phyloP scores from a whole-genome alignment of 2,113 vertebrate genomes.

The Ochotona curzoniae region DNA sequence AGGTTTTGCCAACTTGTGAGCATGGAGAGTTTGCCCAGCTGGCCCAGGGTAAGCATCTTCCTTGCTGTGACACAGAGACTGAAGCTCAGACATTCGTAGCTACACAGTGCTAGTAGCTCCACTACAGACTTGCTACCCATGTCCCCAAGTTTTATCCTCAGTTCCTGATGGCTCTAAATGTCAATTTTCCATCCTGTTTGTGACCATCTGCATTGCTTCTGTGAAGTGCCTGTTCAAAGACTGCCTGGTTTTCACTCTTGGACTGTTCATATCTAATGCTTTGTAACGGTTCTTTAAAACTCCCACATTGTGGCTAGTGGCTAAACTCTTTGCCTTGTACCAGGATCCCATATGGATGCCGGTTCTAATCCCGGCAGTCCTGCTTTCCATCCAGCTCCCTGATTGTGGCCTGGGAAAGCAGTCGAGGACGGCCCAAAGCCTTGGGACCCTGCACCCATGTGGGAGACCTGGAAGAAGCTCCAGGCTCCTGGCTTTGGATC shows the following conservation, averaged over 20 bases:
- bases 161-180: background rate
- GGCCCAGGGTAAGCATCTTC: background rate
- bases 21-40: background rate
- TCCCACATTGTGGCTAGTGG: too few species aligned
- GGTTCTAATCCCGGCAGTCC: too few species aligned
- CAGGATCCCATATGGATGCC: too few species aligned
- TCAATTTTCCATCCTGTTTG: background rate
- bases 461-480: too few species aligned
- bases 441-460: too few species aligned
- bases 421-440: too few species aligned
- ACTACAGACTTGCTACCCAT: background rate
- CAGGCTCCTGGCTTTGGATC: too few species aligned
- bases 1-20: background rate
- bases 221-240: constrained; percentile 50
- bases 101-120: too few species aligned
- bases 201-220: constrained; percentile 65
- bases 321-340: too few species aligned
- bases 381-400: too few species aligned
- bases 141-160: background rate
- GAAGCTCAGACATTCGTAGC: background rate
- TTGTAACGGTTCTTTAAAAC: background rate
- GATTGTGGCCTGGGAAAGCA: too few species aligned
- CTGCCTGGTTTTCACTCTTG: background rate
- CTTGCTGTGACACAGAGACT: accelerated
- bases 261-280: background rate